Evolutionary conservation across 2,113 vertebrate species (phyloP), one percentile per base, ranked within the genome.

Genomic region (Cavia porcellus): DNA sequence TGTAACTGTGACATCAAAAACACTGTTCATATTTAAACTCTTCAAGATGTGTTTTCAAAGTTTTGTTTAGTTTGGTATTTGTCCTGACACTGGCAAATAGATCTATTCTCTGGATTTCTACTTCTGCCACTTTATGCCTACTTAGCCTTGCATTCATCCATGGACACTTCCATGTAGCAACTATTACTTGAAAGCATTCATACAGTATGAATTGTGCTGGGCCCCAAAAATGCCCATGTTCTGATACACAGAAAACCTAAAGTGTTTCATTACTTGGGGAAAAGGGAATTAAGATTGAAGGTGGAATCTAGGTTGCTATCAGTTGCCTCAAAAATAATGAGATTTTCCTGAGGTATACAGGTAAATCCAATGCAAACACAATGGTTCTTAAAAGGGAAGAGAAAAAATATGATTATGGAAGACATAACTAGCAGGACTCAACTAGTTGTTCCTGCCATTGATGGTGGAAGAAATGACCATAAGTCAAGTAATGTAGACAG

Each of bases 31-130:
- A 10, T 70, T 91, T 88, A 88, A 93, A 68, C 17, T 83, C 13
- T 91, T 81, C 86, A 82, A 59, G 17, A 88, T 70, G 20, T 42
- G 38, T 94, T 82, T 92, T 94, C 74, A 72, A 81, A 24, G 4
- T 77, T 97, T 86, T 86, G 8, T 86, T 92, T 62, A 57, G 30
- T 47, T 70, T 81, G 28, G 4, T 86, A 19, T 50, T 66, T 68
- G 84, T 52, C 22, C n/a, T 55, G 47, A 93, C 32, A 32, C 32
- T 91, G 7, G 5, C 61, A 64, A 92, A 83, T 38, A 55, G 42
- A 0, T 72, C 20, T 86, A 15, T 86, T 79, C n/a, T 42, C 25
- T 77, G 35, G 28, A 85, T 8, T 50, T 28, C 20, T 50, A 86
- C n/a, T 47, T 52, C 14, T 83, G n/a, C 81, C 38, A 79, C 7